Evolutionary conservation across 2,888 invertebrate genomes (phyloP).

Genomic region (Lasioglossum morio): DNA sequence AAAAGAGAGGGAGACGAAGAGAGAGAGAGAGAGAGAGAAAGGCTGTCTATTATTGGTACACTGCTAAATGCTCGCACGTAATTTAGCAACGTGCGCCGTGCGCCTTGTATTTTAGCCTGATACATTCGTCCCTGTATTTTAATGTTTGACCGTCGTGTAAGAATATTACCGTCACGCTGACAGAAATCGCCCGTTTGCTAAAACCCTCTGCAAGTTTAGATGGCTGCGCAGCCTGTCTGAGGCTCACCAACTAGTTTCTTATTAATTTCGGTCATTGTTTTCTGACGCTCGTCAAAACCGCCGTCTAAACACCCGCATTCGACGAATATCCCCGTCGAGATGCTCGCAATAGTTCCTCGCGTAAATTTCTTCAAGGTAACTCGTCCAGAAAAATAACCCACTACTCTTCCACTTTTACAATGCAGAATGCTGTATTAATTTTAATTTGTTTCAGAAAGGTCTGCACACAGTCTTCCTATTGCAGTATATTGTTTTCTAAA

Average conservation of each 20-base stretch:
- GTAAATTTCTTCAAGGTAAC: neutral
- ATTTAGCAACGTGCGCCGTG: constrained; percentile 59
- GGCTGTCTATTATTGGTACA: constrained; percentile 68
- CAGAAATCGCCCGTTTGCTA: constrained; percentile 54
- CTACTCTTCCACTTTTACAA: neutral
- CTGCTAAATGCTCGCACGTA: constrained; percentile 65
- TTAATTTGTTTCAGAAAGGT: neutral
- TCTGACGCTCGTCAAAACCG: neutral
- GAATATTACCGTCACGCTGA: constrained; percentile 44
- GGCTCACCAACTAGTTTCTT: constrained; percentile 22
- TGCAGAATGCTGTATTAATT: neutral
- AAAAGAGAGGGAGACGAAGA: neutral
- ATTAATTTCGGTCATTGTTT: constrained; percentile 30
- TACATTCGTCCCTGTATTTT: constrained; percentile 58
- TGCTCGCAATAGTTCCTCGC: neutral
- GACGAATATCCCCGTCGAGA: neutral
- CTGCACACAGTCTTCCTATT: no score
- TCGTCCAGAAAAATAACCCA: neutral
- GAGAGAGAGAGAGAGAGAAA: neutral
- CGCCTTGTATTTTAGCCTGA: constrained; percentile 47
- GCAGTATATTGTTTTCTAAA: no score
- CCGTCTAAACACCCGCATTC: neutral
- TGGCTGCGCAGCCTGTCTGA: constrained; percentile 6
- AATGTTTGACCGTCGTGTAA: constrained; percentile 53
- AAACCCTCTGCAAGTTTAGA: constrained; percentile 40